A percentile compares a stretch with the other conserved stretches of the same genome.
These are phyloP conservation scores for Ceryle rudis DNA, from an alignment of 2,797 vertebrate genomes.

Conservation along the genomic window DNA sequence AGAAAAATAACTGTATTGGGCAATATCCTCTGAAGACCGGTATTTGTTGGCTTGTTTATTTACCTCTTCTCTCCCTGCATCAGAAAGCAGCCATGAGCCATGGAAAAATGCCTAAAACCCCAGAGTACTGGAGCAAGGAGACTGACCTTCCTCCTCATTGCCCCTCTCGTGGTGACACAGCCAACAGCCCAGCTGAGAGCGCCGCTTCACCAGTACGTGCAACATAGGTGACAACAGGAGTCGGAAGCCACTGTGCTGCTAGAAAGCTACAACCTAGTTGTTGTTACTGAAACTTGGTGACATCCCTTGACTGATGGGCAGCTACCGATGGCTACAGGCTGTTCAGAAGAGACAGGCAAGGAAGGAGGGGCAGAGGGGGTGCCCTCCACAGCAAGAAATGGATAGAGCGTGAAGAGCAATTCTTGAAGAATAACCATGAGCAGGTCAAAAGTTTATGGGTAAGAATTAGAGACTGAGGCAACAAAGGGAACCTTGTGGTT, in stretches of 20 bases:
- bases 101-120: not conserved
- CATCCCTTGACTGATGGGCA: not conserved
- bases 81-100: not conserved
- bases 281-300: not conserved
- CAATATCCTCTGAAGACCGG: not conserved
- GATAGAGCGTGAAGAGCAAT: not conserved
- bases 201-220: not conserved
- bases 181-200: not conserved
- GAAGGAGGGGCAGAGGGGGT: not conserved
- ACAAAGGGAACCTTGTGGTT: not conserved
- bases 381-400: not conserved
- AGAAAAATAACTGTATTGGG: not conserved
- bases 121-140: not conserved
- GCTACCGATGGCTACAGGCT: not conserved
- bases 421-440: not conserved
- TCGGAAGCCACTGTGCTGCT: not conserved
- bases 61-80: not conserved
- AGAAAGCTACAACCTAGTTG: not conserved
- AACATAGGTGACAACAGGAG: not conserved
- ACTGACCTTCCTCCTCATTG: not conserved
- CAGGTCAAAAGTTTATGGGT: not conserved
- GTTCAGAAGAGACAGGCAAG: not conserved
- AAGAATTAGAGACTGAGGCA: not conserved
- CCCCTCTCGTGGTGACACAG: not conserved
- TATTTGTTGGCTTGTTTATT: not conserved